Evolutionary conservation across 2,888 invertebrate species (phyloP), one percentile per base, ranked within the genome.

Genomic region (Azorinus chamasolen): DNA sequence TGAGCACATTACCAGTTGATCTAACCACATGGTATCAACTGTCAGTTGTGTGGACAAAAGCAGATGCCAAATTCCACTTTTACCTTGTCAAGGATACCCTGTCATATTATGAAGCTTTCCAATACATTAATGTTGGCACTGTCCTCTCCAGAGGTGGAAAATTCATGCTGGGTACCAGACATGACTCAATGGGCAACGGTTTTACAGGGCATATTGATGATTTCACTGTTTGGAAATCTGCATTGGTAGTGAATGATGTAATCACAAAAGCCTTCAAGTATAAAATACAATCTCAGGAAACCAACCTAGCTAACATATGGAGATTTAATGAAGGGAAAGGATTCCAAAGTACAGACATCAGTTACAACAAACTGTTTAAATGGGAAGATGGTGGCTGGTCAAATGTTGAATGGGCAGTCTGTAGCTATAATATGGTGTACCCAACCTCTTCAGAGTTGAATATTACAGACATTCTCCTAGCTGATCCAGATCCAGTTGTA

Each of bases 11-110:
- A 8, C 43, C 45, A 22, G 73, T 88, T n/a, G 51, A 57, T 12
- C 46, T 66, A 8, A 39, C 76, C 22, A 73, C 53, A 3, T 88
- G 88, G 88, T 86, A 87, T 58, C 87, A 88, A 58, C 58, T 88
- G 20, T 66, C 85, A 14, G 41, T 83, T 14, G 83, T 71, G 14
- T 88, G 88, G 87, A 55, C 53, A 12, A 46, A 55, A 2, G 53
- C 57, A 4, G 64, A 68, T 2, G 32, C 70, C 22, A 65, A 51
- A 2, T 45, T 87, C 24, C 39, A 50, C 10, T 62, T 88, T 16
- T 81, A 76, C 45, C 57, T 84, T 10, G 55, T 85, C 1, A 66
- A 69, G 6, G 79, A 83, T 12, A 57, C 64, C 22, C 16, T 68
- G 12, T 69, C 73, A 62, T 64, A 68, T 18, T 46, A 64, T 1